Base-by-base conservation (phyloP, 1,140 invertebrate genomes). In the Cotesia typhae region DNA sequence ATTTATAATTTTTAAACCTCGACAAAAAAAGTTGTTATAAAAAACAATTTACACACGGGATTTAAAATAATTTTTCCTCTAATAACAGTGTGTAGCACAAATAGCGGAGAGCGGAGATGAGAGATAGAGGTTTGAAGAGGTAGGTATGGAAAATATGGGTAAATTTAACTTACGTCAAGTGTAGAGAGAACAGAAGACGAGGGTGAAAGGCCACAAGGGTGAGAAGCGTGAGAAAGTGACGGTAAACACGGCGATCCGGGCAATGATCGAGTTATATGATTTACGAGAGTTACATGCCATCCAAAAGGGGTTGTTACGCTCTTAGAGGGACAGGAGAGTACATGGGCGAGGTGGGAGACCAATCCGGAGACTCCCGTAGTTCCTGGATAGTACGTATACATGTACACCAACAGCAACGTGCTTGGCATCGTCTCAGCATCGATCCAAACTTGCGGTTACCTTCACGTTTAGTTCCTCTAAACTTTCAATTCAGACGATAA, bases 361-460 rank as follows among this genome's bases (percentile, higher is more conserved):
- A 35, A 41, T n/a, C 3, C 20, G 37, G 51, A 51, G 4, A 28
- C 28, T 28, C 28, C 28, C 10, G 41, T 47, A 47, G 6, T 47
- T 6, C 6, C 6, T 47, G 41, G 41, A 10, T 47, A 10, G 41
- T 47, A 47, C 41, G 10, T 47, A 47, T 47, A 47, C 10, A 47
- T 10, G 6, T 47, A 47, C 41, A 47, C 9, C 12, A 70, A 36
- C n/a, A 57, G 36, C n/a, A 52, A 64, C 60, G 65, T 67, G 67
- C 60, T 53, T 57, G 57, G 37, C 65, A 36, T 52, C n/a, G 64
- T 37, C 47, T 60, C 71, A 7, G 60, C 65, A 72, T 72, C 71
- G 71, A 72, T 72, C 71, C 71, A 63, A 59, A 12, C 38, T 67
- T 51, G 71, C 17, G 71, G 71, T 72, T 67, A 67, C 5, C 47